phyloP scores from a whole-genome alignment of 2,113 vertebrate genomes.

The Caretta caretta region DNA sequence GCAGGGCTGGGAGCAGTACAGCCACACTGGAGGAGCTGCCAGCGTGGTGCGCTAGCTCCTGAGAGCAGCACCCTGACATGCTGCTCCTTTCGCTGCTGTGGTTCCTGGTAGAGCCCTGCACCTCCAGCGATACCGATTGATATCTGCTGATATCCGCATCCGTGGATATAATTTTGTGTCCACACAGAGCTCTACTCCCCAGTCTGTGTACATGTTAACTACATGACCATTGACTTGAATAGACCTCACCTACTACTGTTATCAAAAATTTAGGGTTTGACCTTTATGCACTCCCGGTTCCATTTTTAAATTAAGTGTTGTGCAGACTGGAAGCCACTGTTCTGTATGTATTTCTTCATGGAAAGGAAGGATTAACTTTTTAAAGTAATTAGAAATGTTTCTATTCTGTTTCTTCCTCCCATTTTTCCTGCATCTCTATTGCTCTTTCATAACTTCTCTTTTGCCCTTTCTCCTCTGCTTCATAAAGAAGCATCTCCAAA shows the following conservation, averaged over 20 bases:
- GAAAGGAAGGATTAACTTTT: fast-evolving
- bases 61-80: too few relatives aligned
- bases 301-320: neutral
- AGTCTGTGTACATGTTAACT: neutral
- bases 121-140: too few relatives aligned
- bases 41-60: too few relatives aligned
- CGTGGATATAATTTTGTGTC: too few relatives aligned
- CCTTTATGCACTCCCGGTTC: neutral
- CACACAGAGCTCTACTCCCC: too few relatives aligned
- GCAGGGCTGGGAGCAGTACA: too few relatives aligned
- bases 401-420: neutral
- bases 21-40: too few relatives aligned
- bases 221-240: neutral
- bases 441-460: neutral
- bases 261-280: neutral
- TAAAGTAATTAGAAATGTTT: neutral
- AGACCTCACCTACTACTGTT: neutral
- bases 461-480: neutral
- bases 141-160: too few relatives aligned
- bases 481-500: conserved; percentile 13
- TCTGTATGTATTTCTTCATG: neutral
- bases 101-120: too few relatives aligned
- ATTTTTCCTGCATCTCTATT: fast-evolving
- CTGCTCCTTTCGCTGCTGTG: too few relatives aligned
- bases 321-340: neutral